A percentile compares a stretch with the other conserved stretches of the same genome.
phyloP scores from a whole-genome alignment of 2,113 vertebrate genomes.

The Hassar affinis region DNA sequence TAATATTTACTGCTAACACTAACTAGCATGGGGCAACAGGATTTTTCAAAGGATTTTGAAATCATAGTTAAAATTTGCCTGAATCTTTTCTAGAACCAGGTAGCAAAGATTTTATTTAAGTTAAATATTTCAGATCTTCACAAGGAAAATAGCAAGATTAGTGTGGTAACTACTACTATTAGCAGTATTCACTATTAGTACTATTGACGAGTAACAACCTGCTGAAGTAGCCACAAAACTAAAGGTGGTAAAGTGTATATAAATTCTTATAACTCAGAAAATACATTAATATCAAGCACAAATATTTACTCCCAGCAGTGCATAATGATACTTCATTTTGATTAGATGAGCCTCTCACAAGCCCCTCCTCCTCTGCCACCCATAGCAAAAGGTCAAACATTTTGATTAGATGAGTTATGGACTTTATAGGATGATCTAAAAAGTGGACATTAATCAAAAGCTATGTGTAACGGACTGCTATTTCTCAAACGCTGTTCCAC shows the following conservation, averaged over 20 bases:
- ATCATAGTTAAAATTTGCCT: neutral
- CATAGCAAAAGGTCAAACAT: neutral
- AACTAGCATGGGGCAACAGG: neutral
- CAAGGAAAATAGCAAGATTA: neutral
- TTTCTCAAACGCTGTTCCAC: neutral
- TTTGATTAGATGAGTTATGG: constrained; percentile 8
- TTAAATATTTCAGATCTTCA: neutral
- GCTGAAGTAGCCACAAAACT: neutral
- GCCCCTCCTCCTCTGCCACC: neutral
- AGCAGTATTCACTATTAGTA: too few relatives aligned
- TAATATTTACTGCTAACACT: neutral
- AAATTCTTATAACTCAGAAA: neutral
- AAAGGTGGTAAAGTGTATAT: neutral
- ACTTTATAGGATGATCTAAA: neutral
- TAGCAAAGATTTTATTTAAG: neutral
- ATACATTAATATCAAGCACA: neutral
- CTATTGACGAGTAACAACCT: neutral
- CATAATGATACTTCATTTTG: neutral
- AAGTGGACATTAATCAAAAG: constrained; percentile 5
- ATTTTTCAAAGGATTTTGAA: neutral
- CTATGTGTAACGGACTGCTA: neutral
- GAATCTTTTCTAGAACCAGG: neutral
- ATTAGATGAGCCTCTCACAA: neutral
- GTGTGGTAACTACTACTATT: neutral
- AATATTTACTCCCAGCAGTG: neutral